Base-by-base conservation (phyloP, 1,140 invertebrate genomes). In the Drosophila eugracilis region DNA sequence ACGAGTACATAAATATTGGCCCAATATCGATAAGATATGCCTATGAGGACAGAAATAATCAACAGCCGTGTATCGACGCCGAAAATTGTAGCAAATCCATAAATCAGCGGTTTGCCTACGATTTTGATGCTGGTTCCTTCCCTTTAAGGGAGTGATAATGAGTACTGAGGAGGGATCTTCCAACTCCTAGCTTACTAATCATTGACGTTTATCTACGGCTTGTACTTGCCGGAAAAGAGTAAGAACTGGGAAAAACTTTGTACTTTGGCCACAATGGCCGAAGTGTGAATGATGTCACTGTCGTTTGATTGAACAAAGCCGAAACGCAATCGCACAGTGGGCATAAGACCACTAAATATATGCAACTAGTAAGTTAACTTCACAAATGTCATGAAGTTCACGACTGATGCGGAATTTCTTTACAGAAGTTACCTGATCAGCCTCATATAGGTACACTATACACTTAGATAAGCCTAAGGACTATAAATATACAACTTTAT, bases 201-300 rank as follows among this genome's bases (percentile, higher is more conserved):
- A 69, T 28, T 24, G 1, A 14, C 7, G 6, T 7, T 24, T 48
- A 50, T 26, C 34, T 37, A 4, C 6, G 32, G 22, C 26, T 22
- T 66, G 48, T 54, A 45, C 32, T 22, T 42, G 28, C 34, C 26
- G 42, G 54, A 39, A 17, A n/a, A 14, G n/a, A 17, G 7, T 14
- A 5, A 24, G 22, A 21, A 12, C 2, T n/a, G 4, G 42, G 22
- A 26, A 26, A 70, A 70, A 54, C 69, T 72, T 74, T 74, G 69
- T 30, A 48, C 57, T 34, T 74, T 24, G 36, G 14, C 42, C 14
- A 2, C 59, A 22, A 34, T 32, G 53, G 39, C 48, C 47, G 69
- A 73, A 73, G 69, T 50, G 53, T 71, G 37, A 72, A 71, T 72
- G 69, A 58, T 72, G 53, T 72, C 53, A 74, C 49, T 45, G 57